Percentiles rank a stretch among this genome's conserved stretches.
phyloP scores from a whole-genome alignment of 2,113 vertebrate species.

The Eonycteris spelaea region DNA sequence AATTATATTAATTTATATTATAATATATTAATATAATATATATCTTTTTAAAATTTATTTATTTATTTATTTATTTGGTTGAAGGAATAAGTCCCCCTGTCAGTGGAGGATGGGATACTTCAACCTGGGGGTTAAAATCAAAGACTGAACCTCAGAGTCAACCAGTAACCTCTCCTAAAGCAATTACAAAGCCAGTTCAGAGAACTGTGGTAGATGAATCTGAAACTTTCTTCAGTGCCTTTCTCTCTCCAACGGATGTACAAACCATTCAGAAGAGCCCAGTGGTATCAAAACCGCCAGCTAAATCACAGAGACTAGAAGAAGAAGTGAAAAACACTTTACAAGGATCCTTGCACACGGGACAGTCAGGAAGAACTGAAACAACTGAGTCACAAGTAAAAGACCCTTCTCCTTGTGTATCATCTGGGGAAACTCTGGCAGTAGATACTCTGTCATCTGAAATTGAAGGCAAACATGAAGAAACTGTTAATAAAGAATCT shows the following conservation, averaged over 20 bases:
- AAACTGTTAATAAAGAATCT: slow-evolving; percentile 50
- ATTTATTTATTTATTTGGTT: neutral
- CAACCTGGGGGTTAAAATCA: slow-evolving; percentile 91
- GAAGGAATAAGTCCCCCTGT: slow-evolving; percentile 84
- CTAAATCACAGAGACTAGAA: slow-evolving; percentile 90
- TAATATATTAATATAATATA: neutral
- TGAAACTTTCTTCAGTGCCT: slow-evolving; percentile 97
- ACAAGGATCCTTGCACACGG: slow-evolving; percentile 68
- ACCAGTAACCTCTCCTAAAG: slow-evolving; percentile 85
- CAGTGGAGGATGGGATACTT: slow-evolving; percentile 94
- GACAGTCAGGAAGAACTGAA: slow-evolving; percentile 62
- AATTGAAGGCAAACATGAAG: slow-evolving; percentile 59
- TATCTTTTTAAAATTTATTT: neutral
- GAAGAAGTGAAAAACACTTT: slow-evolving; percentile 84
- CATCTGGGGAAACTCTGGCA: slow-evolving; percentile 52
- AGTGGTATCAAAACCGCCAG: slow-evolving; percentile 94
- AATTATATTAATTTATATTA: neutral
- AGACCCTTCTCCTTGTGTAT: slow-evolving; percentile 46
- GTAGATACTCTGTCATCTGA: slow-evolving; percentile 36
- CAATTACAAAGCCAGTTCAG: slow-evolving; percentile 97
- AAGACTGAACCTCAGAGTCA: slow-evolving; percentile 82
- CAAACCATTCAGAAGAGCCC: slow-evolving; percentile 83
- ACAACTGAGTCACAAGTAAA: slow-evolving; percentile 62
- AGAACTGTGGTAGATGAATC: slow-evolving; percentile 96
- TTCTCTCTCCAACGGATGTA: slow-evolving; percentile 87